Evolutionary conservation across 2,888 invertebrate genomes (phyloP).

Genomic region (Drosophila testacea): DNA sequence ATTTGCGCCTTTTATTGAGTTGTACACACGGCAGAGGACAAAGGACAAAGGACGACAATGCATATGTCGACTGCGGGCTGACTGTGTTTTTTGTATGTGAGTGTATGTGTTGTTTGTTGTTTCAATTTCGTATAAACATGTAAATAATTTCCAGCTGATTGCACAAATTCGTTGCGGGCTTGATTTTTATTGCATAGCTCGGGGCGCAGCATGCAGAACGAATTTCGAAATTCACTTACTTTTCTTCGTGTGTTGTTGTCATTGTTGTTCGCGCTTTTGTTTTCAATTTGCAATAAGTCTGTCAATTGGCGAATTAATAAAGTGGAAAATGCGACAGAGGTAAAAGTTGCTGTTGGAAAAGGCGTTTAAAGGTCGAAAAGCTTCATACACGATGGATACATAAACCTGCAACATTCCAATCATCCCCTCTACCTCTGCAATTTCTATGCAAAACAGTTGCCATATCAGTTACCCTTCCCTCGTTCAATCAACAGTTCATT

Average conservation of each 20-base stretch:
- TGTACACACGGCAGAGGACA: slow-evolving; percentile 50
- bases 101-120: slow-evolving; percentile 68
- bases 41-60: slow-evolving; percentile 33
- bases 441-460: slow-evolving; percentile 58
- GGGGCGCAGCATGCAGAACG: slow-evolving; percentile 68
- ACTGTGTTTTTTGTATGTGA: slow-evolving; percentile 9
- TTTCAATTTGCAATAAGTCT: slow-evolving; percentile 83
- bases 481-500: slow-evolving; percentile 37
- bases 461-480: slow-evolving; percentile 13
- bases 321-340: slow-evolving; percentile 79
- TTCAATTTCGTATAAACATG: slow-evolving; percentile 79
- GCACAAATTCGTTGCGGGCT: slow-evolving; percentile 80
- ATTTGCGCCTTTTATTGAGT: slow-evolving; percentile 75
- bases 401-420: slow-evolving; percentile 8
- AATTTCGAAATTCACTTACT: slow-evolving; percentile 59
- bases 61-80: slow-evolving; percentile 51
- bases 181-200: slow-evolving; percentile 78
- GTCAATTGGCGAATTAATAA: slow-evolving; percentile 83
- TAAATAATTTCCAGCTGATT: slow-evolving; percentile 82
- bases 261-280: slow-evolving; percentile 74
- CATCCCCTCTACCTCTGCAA: slow-evolving; percentile 31
- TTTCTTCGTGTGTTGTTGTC: slow-evolving; percentile 5
- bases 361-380: slow-evolving; percentile 43
- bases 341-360: slow-evolving; percentile 53
- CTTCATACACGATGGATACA: not conserved